Evolutionary conservation across 1,140 invertebrate species (phyloP).

Genomic region (Ceratosolen fusciceps): DNA sequence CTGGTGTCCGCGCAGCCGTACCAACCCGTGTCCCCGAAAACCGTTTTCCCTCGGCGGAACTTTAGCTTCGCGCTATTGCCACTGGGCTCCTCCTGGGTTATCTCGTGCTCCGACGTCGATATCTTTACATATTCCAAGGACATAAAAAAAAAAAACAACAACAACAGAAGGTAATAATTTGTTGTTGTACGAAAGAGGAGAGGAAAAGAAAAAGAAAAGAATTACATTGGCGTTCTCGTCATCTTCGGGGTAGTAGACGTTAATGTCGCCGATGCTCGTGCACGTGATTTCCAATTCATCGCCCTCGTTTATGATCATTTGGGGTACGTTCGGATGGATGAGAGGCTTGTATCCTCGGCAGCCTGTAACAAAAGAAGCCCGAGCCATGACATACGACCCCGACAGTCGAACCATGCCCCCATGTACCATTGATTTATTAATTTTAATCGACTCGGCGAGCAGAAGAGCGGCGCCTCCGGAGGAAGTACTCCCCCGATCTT

Average conservation of each 20-base stretch:
- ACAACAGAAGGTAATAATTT: too few species aligned
- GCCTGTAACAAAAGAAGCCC: slow-evolving; percentile 51
- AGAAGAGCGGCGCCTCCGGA: too few species aligned
- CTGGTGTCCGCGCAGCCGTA: slow-evolving; percentile 75
- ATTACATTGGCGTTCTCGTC: slow-evolving; percentile 9
- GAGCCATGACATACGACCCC: too few species aligned
- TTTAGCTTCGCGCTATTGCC: slow-evolving; percentile 7
- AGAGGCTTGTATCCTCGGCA: slow-evolving; percentile 41
- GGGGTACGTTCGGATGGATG: slow-evolving; percentile 31
- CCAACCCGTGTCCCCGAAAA: slow-evolving; percentile 72
- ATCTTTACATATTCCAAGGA: slow-evolving; percentile 28
- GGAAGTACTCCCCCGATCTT: too few species aligned
- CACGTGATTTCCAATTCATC: slow-evolving; percentile 55
- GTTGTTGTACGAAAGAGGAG: too few species aligned
- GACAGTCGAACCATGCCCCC: too few species aligned
- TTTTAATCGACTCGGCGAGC: too few species aligned
- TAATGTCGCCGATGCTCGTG: slow-evolving; percentile 36
- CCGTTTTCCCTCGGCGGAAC: slow-evolving; percentile 53
- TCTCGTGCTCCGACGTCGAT: slow-evolving; percentile 45
- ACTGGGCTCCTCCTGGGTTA: neutral
- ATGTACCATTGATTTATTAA: too few species aligned
- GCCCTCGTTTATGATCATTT: slow-evolving; percentile 58
- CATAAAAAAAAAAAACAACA: neutral
- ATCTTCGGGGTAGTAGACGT: slow-evolving; percentile 53
- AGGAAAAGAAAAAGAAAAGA: neutral